These are phyloP conservation scores for Portunus trituberculatus DNA, from an alignment of 1,140 invertebrate genomes.

Conservation along the genomic window DNA sequence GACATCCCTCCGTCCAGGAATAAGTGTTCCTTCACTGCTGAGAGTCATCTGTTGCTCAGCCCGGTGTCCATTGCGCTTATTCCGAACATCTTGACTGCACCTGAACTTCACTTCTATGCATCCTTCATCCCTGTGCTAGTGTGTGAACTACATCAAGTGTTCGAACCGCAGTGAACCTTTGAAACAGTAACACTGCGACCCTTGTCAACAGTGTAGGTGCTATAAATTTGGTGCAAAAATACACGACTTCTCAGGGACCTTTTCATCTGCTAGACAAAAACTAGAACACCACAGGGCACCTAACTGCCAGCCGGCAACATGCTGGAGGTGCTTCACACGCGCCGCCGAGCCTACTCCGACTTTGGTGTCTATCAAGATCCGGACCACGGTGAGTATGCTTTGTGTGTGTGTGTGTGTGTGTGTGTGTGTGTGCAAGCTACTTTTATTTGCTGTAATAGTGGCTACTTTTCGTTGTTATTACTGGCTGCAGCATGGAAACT, in stretches of 20 bases:
- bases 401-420: constrained; percentile 40
- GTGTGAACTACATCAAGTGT: background rate
- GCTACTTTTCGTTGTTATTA: no score
- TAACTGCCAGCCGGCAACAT: background rate
- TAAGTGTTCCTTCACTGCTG: background rate
- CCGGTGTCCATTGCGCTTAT: background rate
- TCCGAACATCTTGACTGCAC: background rate
- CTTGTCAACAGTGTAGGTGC: background rate
- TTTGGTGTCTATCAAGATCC: constrained; percentile 58
- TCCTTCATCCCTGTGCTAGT: no score
- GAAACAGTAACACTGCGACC: background rate
- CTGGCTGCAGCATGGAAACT: no score
- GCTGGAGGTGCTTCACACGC: constrained; percentile 54
- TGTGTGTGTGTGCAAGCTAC: background rate
- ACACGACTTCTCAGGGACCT: background rate
- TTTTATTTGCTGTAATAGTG: no score
- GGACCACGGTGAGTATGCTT: constrained; percentile 53
- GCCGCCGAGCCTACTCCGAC: constrained; percentile 55
- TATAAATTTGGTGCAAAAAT: background rate
- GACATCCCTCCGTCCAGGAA: background rate
- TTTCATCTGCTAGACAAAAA: background rate
- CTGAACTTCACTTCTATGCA: background rate
- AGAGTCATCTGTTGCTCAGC: background rate
- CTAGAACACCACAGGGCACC: background rate
- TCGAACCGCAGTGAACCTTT: background rate